Evolutionary conservation across 2,888 invertebrate species (phyloP).

Genomic region (Meghimatium bilineatum): DNA sequence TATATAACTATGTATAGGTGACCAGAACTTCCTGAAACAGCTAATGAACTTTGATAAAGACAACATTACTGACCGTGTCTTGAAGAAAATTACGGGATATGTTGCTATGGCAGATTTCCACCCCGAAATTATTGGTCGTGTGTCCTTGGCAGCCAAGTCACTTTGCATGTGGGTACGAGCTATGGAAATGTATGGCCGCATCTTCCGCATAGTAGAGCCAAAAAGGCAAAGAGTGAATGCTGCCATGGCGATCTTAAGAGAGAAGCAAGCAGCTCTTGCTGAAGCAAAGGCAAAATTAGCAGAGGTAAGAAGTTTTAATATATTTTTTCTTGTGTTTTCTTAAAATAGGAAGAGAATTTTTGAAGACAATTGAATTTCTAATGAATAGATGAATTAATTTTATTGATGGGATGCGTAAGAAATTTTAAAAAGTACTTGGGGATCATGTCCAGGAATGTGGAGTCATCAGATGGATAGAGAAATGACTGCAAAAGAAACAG

Average conservation of each 20-base stretch:
- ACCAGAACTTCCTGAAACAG: slow-evolving; percentile 79
- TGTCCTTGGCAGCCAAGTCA: slow-evolving; percentile 90
- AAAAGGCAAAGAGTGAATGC: slow-evolving; percentile 89
- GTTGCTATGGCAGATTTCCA: slow-evolving; percentile 89
- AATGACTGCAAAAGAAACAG: too few relatives aligned
- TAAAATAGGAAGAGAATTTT: too few relatives aligned
- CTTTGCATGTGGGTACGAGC: slow-evolving; percentile 92
- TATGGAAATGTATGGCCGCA: slow-evolving; percentile 92
- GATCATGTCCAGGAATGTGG: too few relatives aligned
- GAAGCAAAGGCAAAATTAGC: slow-evolving; percentile 87
- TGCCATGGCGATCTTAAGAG: slow-evolving; percentile 85
- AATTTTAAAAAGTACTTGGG: too few relatives aligned
- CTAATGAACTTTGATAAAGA: slow-evolving; percentile 92
- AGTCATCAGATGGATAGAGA: too few relatives aligned
- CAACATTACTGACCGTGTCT: slow-evolving; percentile 88
- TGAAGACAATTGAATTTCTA: neutral
- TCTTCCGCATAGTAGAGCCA: slow-evolving; percentile 87
- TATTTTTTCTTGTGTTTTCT: too few relatives aligned
- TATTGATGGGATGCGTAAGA: too few relatives aligned
- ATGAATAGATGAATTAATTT: too few relatives aligned
- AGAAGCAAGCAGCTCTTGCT: slow-evolving; percentile 87
- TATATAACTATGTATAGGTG: slow-evolving; percentile 65
- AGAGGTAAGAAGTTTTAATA: slow-evolving; percentile 78
- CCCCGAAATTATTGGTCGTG: slow-evolving; percentile 89
- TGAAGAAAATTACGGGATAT: slow-evolving; percentile 88